Evolutionary conservation across 2,113 vertebrate species (phyloP).

Genomic region (Oryzias celebensis): DNA sequence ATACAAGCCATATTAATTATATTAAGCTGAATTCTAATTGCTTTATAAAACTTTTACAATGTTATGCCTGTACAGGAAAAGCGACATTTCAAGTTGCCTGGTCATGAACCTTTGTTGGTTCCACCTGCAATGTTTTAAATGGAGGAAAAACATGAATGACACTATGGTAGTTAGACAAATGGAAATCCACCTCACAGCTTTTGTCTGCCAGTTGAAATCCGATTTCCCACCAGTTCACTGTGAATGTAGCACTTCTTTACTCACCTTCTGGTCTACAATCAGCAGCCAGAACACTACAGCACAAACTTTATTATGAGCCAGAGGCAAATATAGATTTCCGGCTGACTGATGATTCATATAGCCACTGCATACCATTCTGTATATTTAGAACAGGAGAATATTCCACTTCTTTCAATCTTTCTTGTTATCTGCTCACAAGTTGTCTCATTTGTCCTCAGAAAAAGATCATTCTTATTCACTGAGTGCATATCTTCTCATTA

Average conservation of each 20-base stretch:
- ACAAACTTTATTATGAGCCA: constrained; percentile 49
- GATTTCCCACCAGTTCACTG: neutral
- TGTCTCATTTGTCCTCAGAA: neutral
- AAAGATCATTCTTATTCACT: neutral
- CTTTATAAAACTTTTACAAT: too few species aligned
- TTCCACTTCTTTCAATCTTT: neutral
- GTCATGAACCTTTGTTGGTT: constrained; percentile 36
- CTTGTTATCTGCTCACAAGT: neutral
- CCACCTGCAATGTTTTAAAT: constrained; percentile 29
- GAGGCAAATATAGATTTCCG: constrained; percentile 45
- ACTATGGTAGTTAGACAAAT: too few species aligned
- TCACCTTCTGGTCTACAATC: constrained; percentile 24
- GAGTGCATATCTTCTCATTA: too few species aligned
- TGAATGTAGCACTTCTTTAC: constrained; percentile 12
- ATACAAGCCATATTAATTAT: neutral
- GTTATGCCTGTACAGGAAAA: too few species aligned
- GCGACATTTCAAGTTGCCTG: too few species aligned
- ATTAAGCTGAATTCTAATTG: too few species aligned
- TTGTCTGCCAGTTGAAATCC: neutral
- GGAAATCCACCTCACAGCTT: constrained; percentile 4
- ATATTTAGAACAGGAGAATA: constrained; percentile 43
- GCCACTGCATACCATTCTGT: constrained; percentile 35
- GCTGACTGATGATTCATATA: constrained; percentile 57
- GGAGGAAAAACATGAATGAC: neutral
- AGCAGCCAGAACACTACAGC: constrained; percentile 33